These are phyloP conservation scores for Gymnobelideus leadbeateri DNA, from an alignment of 2,113 vertebrate genomes.

Conservation along the genomic window DNA sequence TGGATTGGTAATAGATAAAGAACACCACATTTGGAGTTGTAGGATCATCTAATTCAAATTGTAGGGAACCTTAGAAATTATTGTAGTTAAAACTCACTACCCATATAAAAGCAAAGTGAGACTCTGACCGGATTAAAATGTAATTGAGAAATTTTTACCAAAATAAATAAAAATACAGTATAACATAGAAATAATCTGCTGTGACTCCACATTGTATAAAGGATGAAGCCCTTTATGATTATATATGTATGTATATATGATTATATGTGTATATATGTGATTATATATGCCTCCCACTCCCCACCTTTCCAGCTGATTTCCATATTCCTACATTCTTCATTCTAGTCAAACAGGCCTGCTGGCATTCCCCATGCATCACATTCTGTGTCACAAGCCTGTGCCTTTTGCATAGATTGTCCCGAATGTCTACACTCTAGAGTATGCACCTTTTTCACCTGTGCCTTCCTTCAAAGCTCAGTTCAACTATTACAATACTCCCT, in stretches of 20 bases:
- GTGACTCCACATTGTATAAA: neutral
- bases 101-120: no score
- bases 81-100: no score
- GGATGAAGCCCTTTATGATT: neutral
- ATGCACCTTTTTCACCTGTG: neutral
- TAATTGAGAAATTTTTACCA: no score
- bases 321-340: neutral
- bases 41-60: no score
- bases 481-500: neutral
- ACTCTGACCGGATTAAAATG: no score
- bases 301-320: neutral
- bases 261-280: no score
- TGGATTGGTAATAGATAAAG: no score
- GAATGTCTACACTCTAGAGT: no score
- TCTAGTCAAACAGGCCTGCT: neutral
- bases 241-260: no score
- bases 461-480: neutral
- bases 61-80: no score
- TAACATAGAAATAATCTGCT: neutral
- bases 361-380: neutral
- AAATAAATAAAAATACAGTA: no score
- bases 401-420: neutral
- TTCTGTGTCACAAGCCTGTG: neutral
- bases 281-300: neutral
- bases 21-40: no score